Percentiles rank a stretch among this genome's conserved stretches.
Conservation (phyloP, 2,888 invertebrate species). For the Suillia variegata region DNA sequence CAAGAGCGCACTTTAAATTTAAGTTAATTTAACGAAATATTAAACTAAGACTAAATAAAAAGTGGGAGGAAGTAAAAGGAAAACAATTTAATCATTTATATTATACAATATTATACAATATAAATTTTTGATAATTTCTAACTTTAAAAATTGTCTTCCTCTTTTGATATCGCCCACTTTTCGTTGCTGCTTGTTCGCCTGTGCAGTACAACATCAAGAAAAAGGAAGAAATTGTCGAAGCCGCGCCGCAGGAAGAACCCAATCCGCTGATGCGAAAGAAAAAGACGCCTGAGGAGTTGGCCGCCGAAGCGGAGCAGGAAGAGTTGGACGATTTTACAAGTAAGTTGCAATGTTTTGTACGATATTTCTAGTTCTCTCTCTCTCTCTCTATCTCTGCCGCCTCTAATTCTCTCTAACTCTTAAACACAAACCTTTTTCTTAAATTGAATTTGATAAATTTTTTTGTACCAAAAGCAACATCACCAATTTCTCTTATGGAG, state of each 20-base stretch:
- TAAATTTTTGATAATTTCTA: no score
- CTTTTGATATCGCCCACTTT: neutral
- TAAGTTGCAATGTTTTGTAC: conserved; percentile 64
- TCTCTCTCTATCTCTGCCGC: conserved; percentile 15
- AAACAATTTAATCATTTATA: no score
- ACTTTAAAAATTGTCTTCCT: no score
- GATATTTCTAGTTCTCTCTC: conserved; percentile 60
- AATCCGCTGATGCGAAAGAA: conserved; percentile 97
- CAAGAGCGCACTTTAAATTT: neutral
- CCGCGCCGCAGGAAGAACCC: conserved; percentile 82
- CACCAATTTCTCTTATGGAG: no score
- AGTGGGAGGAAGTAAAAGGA: no score
- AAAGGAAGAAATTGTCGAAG: conserved; percentile 90
- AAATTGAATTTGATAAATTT: neutral
- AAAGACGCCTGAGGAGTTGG: conserved; percentile 97
- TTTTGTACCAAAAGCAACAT: no score
- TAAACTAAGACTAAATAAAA: no score
- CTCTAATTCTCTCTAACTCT: conserved; percentile 11
- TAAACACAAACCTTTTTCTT: neutral
- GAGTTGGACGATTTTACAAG: conserved; percentile 97
- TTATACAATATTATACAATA: no score
- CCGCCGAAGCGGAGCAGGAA: conserved; percentile 93
- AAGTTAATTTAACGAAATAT: conserved; percentile 1
- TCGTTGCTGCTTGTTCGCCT: neutral
- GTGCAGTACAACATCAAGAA: conserved; percentile 97